Conservation (phyloP, 2,797 vertebrate genomes). For the Chaenodraco wilsoni region DNA sequence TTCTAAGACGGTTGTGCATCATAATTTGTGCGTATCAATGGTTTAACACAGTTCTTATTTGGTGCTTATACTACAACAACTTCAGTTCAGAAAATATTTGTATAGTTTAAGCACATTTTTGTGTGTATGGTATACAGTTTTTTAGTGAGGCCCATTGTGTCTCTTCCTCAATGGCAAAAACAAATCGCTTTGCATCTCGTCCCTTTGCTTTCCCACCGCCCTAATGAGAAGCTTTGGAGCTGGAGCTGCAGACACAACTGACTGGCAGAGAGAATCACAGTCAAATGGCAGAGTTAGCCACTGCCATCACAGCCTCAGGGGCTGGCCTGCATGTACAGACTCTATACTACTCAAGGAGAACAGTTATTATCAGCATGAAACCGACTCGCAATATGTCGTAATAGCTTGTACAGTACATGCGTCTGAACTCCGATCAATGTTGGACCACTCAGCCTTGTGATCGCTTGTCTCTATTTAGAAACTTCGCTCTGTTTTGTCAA, state of each 20-base stretch:
- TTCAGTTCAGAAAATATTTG: too few species aligned
- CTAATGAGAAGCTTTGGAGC: constrained; percentile 67
- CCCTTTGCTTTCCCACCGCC: constrained; percentile 38
- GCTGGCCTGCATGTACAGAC: constrained; percentile 44
- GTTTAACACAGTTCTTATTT: too few species aligned
- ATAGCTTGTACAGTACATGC: constrained; percentile 41
- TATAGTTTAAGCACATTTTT: too few species aligned
- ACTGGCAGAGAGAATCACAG: constrained; percentile 72
- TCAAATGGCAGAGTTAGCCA: constrained; percentile 68
- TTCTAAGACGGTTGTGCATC: too few species aligned
- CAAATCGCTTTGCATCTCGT: constrained; percentile 56
- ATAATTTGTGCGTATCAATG: too few species aligned
- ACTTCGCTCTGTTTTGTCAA: constrained; percentile 42
- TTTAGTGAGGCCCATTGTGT: constrained; percentile 6
- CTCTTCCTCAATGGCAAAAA: constrained; percentile 28
- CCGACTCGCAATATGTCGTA: constrained; percentile 29
- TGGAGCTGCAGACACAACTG: constrained; percentile 39
- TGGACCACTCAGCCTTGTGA: constrained; percentile 40
- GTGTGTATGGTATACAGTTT: too few species aligned
- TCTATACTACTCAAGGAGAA: constrained; percentile 38
- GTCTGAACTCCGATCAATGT: constrained; percentile 50
- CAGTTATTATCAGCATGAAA: constrained; percentile 66
- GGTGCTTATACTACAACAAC: too few species aligned
- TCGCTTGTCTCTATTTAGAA: constrained; percentile 29
- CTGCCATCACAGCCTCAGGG: constrained; percentile 55